Evolutionary conservation across 1,140 invertebrate species (phyloP).

Genomic region (Hypothenemus hampei): DNA sequence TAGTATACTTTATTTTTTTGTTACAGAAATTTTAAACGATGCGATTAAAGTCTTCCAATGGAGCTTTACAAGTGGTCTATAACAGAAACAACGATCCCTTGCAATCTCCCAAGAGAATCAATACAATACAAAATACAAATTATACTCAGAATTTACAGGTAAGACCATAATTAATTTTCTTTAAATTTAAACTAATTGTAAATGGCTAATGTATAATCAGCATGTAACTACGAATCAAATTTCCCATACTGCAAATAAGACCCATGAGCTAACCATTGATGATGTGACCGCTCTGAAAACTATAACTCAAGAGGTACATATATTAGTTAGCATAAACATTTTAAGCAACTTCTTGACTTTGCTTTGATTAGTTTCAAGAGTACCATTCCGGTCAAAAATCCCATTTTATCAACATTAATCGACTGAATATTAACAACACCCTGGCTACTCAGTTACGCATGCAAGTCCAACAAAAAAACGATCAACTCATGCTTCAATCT

Average conservation of each 20-base stretch:
- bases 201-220: no score
- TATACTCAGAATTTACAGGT: no score
- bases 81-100: slow-evolving; percentile 41
- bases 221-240: slow-evolving; percentile 10
- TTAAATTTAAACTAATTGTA: no score
- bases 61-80: slow-evolving; percentile 38
- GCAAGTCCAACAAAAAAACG: slow-evolving; percentile 22
- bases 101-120: slow-evolving; percentile 43
- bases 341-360: no score
- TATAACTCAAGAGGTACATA: slow-evolving; percentile 28
- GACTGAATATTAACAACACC: slow-evolving; percentile 43
- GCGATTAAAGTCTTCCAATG: slow-evolving; percentile 42
- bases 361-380: background rate
- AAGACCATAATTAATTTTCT: no score
- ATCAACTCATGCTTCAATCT: slow-evolving; percentile 36
- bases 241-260: slow-evolving; percentile 3
- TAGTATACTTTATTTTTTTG: slow-evolving; percentile 15
- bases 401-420: slow-evolving; percentile 34
- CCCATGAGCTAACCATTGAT: slow-evolving; percentile 16
- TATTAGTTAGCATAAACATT: no score
- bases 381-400: slow-evolving; percentile 26
- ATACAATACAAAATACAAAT: slow-evolving; percentile 43
- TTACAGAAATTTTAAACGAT: slow-evolving; percentile 36
- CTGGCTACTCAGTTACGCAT: slow-evolving; percentile 40
- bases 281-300: slow-evolving; percentile 18